Evolutionary conservation across 2,888 invertebrate species (phyloP).

Genomic region (Archaeoteleia sp.): DNA sequence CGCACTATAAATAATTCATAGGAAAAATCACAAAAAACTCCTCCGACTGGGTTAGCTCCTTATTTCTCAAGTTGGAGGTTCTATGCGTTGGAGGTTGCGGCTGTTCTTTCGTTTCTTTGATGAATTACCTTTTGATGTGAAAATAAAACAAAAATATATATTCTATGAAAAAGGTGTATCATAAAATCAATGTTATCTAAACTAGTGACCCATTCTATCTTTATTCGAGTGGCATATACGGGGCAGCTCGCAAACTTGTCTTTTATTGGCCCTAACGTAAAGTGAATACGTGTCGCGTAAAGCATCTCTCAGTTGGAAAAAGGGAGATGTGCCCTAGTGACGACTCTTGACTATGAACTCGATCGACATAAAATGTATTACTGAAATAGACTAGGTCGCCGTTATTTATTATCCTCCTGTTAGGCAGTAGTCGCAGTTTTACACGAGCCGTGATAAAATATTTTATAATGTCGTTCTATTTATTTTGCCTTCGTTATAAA

Average conservation of each 20-base stretch:
- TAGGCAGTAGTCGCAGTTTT: conserved; percentile 26
- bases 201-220: background rate
- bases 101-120: too few relatives aligned
- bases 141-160: too few relatives aligned
- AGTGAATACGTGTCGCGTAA: conserved; percentile 35
- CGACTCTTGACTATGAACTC: background rate
- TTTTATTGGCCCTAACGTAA: conserved; percentile 30
- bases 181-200: background rate
- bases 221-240: conserved; percentile 11
- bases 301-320: conserved; percentile 22
- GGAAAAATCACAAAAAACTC: too few relatives aligned
- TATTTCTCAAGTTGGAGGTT: too few relatives aligned
- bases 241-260: conserved; percentile 28
- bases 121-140: too few relatives aligned
- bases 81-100: too few relatives aligned
- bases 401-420: conserved; percentile 20
- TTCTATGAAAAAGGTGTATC: too few relatives aligned
- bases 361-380: conserved; percentile 20
- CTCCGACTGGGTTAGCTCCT: too few relatives aligned
- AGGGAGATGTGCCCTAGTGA: conserved; percentile 9
- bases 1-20: too few relatives aligned
- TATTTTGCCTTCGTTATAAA: too few relatives aligned
- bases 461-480: too few relatives aligned
- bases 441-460: conserved; percentile 1
- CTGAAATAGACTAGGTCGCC: conserved; percentile 7